phyloP scores from a whole-genome alignment of 92 coral and sea anemone genomes.

The Palythoa grandiflora region DNA sequence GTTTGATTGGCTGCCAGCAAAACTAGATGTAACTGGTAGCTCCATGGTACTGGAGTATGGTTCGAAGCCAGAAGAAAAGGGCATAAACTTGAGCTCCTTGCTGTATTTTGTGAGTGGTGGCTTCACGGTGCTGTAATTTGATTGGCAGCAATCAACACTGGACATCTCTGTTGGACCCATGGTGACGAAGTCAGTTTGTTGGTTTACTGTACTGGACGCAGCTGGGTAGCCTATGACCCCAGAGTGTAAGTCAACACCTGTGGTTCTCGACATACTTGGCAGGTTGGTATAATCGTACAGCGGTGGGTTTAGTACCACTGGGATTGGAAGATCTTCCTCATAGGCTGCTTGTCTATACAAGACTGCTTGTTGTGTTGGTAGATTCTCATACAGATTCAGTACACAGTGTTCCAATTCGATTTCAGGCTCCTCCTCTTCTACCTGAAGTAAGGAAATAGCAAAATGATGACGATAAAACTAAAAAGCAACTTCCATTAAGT shows the following conservation, averaged over 20 bases:
- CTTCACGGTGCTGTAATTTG: neutral
- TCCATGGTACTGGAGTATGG: too few species aligned
- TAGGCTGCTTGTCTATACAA: constrained; percentile 19
- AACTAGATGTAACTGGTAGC: too few species aligned
- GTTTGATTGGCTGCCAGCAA: too few species aligned
- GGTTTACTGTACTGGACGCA: neutral
- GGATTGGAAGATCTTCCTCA: constrained; percentile 24
- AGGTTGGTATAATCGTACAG: neutral
- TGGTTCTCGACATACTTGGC: constrained; percentile 9
- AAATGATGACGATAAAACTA: neutral
- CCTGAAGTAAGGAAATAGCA: neutral
- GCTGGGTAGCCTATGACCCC: neutral
- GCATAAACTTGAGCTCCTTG: neutral
- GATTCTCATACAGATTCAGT: constrained; percentile 10
- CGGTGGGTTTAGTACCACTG: constrained; percentile 10
- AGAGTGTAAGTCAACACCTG: neutral
- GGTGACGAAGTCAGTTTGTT: neutral
- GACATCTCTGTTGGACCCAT: neutral
- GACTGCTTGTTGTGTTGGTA: constrained; percentile 12
- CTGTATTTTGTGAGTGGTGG: neutral
- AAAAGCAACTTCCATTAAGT: neutral
- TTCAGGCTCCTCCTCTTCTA: neutral
- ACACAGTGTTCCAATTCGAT: constrained; percentile 3
- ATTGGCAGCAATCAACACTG: neutral
- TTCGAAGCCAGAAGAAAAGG: neutral